phyloP scores from a whole-genome alignment of 2,113 vertebrate genomes.

The Rousettus leschenaultii region DNA sequence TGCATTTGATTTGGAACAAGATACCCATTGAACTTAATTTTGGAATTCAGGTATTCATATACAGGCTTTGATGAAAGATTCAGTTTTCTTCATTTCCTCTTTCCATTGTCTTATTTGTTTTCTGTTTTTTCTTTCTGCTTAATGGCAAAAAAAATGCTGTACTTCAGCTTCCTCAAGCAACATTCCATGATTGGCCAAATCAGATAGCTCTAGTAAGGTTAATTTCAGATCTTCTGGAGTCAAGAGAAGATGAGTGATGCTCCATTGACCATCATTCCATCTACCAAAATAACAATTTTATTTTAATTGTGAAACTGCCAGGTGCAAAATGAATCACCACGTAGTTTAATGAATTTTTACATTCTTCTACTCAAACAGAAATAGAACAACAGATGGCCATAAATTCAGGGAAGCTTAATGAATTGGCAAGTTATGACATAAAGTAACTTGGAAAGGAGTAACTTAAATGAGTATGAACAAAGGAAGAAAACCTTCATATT shows the following conservation, averaged over 20 bases:
- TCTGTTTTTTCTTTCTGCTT: not conserved
- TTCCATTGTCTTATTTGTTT: not conserved
- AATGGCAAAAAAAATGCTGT: not conserved
- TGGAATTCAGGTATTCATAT: not conserved
- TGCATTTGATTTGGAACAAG: not conserved
- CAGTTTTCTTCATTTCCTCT: not conserved
- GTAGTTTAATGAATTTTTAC: constrained; percentile 51
- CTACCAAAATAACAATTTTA: constrained; percentile 37
- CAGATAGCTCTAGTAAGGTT: not conserved
- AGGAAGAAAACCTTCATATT: not conserved
- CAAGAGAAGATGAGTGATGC: constrained; percentile 36
- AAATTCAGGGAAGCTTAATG: constrained; percentile 65
- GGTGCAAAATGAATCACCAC: constrained; percentile 58
- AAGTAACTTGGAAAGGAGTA: constrained; percentile 60
- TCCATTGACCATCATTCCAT: constrained; percentile 34
- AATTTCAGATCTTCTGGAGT: constrained; percentile 13
- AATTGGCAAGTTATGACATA: constrained; percentile 63
- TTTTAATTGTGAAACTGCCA: constrained; percentile 65
- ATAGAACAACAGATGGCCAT: constrained; percentile 71
- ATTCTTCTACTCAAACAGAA: constrained; percentile 59
- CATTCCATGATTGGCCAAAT: not conserved
- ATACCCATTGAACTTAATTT: not conserved
- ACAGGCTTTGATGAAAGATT: not conserved
- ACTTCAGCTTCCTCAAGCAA: not conserved
- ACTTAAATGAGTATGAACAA: constrained; percentile 48